Percentiles rank a stretch among this genome's conserved stretches.
Evolutionary conservation across 2,888 invertebrate species (phyloP).

Genomic region (Pyrrhosoma nymphula): DNA sequence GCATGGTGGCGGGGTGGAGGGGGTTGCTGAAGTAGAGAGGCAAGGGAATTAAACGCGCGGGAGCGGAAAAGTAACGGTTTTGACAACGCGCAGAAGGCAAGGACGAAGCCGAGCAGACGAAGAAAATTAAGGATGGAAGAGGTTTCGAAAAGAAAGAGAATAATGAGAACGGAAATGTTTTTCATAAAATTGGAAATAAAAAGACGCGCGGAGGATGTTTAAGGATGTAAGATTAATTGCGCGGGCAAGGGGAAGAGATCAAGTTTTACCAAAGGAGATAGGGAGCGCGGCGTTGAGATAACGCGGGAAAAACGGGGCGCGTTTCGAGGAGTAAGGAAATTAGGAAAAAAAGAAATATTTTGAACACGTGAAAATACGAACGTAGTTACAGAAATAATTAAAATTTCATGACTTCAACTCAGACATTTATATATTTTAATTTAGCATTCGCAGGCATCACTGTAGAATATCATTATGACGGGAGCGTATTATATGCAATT

Average conservation of each 20-base stretch:
- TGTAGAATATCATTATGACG: no score
- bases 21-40: not conserved
- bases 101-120: not conserved
- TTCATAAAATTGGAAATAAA: constrained; percentile 4
- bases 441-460: no score
- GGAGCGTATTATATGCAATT: no score
- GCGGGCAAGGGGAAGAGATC: not conserved
- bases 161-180: not conserved
- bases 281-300: not conserved
- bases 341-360: not conserved
- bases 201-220: not conserved
- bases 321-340: not conserved
- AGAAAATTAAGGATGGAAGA: not conserved
- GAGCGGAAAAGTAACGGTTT: not conserved
- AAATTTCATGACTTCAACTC: no score
- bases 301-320: not conserved
- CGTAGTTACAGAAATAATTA: no score
- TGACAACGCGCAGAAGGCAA: not conserved
- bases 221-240: not conserved
- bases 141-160: not conserved
- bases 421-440: no score
- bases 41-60: not conserved
- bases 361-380: not conserved
- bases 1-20: not conserved
- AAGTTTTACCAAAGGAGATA: not conserved